Percentiles rank a stretch among this genome's conserved stretches.
These are phyloP conservation scores for Heterotis niloticus DNA, from an alignment of 2,113 vertebrate species.

Conservation along the genomic window DNA sequence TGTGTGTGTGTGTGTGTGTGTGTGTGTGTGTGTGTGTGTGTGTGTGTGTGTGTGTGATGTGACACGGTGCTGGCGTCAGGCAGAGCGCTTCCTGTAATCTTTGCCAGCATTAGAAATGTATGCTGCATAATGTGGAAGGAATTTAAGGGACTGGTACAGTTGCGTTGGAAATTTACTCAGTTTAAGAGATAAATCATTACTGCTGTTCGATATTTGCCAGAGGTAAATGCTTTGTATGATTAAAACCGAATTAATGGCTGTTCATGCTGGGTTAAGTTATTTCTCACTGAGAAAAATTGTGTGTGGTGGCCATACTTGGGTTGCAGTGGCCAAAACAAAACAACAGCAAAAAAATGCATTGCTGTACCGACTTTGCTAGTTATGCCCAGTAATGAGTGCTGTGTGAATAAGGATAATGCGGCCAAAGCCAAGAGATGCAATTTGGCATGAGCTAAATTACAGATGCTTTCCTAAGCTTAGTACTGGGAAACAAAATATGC, in stretches of 20 bases:
- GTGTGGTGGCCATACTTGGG: background rate
- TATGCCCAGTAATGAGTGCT: background rate
- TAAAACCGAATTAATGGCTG: background rate
- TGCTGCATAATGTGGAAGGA: background rate
- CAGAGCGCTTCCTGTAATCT: no score
- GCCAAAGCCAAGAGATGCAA: background rate
- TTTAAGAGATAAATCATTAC: constrained; percentile 9
- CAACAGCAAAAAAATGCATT: no score
- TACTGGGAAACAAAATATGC: no score
- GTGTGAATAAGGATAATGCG: background rate
- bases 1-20: no score
- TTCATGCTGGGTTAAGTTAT: background rate
- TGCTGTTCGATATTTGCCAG: constrained; percentile 19
- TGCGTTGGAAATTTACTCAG: background rate
- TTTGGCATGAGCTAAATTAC: background rate
- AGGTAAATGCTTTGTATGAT: constrained; percentile 18
- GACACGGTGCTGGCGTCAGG: background rate
- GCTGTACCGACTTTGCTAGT: background rate
- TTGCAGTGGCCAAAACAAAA: background rate
- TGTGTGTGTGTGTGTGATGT: background rate
- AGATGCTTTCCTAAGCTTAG: background rate
- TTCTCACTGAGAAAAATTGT: background rate
- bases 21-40: no score
- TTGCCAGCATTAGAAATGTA: background rate
- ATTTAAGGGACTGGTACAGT: background rate